Evolutionary conservation across 2,797 vertebrate species (phyloP), one percentile per base, ranked within the genome.

Genomic region (Sciurus carolinensis): DNA sequence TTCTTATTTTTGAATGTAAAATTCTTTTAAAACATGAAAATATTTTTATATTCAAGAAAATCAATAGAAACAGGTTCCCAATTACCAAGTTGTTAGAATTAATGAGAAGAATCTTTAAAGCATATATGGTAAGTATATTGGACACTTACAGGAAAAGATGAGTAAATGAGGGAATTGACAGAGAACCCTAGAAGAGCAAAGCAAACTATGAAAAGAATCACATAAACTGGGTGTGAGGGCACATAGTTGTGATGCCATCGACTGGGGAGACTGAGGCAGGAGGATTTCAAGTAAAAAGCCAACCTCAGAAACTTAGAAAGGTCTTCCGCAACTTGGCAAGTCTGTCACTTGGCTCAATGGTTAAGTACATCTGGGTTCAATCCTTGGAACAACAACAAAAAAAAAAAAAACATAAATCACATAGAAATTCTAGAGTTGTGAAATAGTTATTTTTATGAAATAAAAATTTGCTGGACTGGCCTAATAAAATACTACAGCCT

Each of bases 391-490:
- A 26, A 62, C 13, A 52, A 52, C 3, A 52, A 52, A 39, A 39
- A 4, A 39, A 54, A 54, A 54, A 54, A 54, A 54, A 54, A 57
- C 18, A 57, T 22, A 57, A 22, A 22, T 57, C 54, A 57, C 18
- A 57, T 22, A 57, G 20, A 88, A 95, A 82, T 77, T 69, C 7
- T 90, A 84, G 4, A 94, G 28, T 3, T 39, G 20, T 52, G 3
- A 89, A 89, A 77, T 18, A 14, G 15, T n/a, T n/a, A 44, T 88
- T 88, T 54, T 76, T 39, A 8, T 36, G 7, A 92, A 94, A 95
- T 28, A 71, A 88, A 89, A 77, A 64, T 42, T 22, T 71, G 85
- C 33, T 75, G 3, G 9, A 44, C 4, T 92, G 22, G 26, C 44
- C 90, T 80, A 52, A 64, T 12, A 64, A 17, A 90, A 79, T 3